Percentiles rank a stretch among this genome's conserved stretches.
Evolutionary conservation across 1,140 invertebrate genomes (phyloP).

Genomic region (Leptestheria dahalacensis): DNA sequence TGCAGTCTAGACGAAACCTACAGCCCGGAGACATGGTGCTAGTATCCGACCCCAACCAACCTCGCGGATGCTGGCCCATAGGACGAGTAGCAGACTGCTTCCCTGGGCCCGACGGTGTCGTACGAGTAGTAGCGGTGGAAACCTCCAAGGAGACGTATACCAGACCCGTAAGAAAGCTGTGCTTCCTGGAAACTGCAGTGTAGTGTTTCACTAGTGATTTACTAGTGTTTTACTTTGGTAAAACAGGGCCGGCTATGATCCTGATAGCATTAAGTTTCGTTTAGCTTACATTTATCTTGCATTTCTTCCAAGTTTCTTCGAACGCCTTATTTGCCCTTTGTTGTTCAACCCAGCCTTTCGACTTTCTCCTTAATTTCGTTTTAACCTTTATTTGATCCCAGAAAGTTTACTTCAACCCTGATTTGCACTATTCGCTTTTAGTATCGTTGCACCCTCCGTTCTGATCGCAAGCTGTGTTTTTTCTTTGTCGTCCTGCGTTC

Average conservation of each 20-base stretch:
- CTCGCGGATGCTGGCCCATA: slow-evolving; percentile 8
- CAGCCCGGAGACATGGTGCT: not conserved
- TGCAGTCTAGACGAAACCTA: not conserved
- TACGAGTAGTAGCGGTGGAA: not conserved
- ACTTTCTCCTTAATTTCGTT: too few relatives aligned
- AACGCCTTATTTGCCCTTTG: too few relatives aligned
- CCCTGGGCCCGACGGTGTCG: slow-evolving; percentile 6
- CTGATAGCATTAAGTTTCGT: not conserved
- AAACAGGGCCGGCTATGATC: not conserved
- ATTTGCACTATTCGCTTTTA: too few relatives aligned
- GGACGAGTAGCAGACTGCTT: not conserved
- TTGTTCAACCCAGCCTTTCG: too few relatives aligned
- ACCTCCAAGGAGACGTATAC: not conserved
- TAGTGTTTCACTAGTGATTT: too few relatives aligned
- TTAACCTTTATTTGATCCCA: too few relatives aligned
- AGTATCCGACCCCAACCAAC: not conserved
- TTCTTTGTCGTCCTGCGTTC: too few relatives aligned
- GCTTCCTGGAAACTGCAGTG: not conserved
- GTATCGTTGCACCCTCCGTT: too few relatives aligned
- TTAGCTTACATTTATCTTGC: too few relatives aligned
- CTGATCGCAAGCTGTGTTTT: too few relatives aligned
- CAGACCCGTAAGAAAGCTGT: not conserved
- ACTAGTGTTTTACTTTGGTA: not conserved
- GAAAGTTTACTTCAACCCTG: too few relatives aligned
- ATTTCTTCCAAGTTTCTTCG: too few relatives aligned